A percentile compares a stretch with the other conserved stretches of the same genome.
Evolutionary conservation across 2,797 vertebrate species (phyloP).

Genomic region (Sphaeramia orbicularis): DNA sequence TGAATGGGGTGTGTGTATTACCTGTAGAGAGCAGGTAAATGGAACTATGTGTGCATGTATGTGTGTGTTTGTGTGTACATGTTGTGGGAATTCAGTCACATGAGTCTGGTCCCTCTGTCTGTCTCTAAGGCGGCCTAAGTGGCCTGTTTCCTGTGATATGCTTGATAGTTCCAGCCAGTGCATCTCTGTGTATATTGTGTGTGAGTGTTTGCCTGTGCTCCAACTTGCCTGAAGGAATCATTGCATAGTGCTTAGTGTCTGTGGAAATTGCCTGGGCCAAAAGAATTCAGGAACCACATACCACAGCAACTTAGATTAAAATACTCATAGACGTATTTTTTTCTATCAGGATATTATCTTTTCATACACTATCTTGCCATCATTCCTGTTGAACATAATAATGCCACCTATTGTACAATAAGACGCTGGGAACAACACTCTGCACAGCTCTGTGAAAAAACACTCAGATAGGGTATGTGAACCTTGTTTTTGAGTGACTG

Average conservation of each 20-base stretch:
- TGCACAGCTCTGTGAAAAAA: too few relatives aligned
- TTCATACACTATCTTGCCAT: background rate
- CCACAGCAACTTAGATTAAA: conserved; percentile 39
- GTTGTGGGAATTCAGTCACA: conserved; percentile 51
- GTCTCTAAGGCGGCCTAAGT: conserved; percentile 27
- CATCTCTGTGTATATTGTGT: conserved; percentile 22
- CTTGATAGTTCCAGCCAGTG: conserved; percentile 35
- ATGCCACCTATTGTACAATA: background rate
- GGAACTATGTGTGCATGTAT: background rate
- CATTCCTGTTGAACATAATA: background rate
- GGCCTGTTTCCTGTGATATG: conserved; percentile 43
- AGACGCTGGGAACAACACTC: too few relatives aligned
- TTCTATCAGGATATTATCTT: background rate
- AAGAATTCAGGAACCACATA: conserved; percentile 42
- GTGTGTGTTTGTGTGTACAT: conserved; percentile 10
- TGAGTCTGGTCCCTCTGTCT: conserved; percentile 10
- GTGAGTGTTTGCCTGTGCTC: conserved; percentile 25
- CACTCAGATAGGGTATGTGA: too few relatives aligned
- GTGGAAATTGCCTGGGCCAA: conserved; percentile 27
- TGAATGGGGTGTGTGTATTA: background rate
- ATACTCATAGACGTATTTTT: background rate
- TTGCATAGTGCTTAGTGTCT: conserved; percentile 26
- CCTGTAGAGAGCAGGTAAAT: background rate
- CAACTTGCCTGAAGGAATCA: conserved; percentile 47
- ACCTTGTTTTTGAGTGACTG: too few relatives aligned